Evolutionary conservation across 1,140 invertebrate genomes (phyloP), one percentile per base, ranked within the genome.

Genomic region (Brachionus calyciflorus): DNA sequence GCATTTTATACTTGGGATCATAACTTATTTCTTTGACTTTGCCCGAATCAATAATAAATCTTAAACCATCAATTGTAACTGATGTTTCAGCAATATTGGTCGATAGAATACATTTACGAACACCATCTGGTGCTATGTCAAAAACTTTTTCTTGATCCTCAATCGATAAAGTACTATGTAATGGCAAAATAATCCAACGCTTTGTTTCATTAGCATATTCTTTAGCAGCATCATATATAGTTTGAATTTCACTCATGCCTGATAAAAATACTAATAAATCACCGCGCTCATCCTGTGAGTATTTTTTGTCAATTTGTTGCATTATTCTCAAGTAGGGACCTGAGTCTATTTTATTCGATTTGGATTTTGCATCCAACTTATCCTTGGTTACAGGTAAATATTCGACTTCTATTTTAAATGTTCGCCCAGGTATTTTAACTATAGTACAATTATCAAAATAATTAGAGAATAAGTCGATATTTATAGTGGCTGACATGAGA

Each of bases 41-140:
- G 46, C 87, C 87, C 12, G 94, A 97, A 85, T 99, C 97, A 5
- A 94, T 89, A 1, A 99, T 96, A 87, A 99, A 99, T 81, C 96
- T 87, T 77, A 99, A 92, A 3, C 96, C 96, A 86, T 99, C 96
- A 77, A 99, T 98, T 0, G 97, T 99, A 3, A 99, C 91, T 4
- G 95, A 98, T 0, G 97, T 99, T 87, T 99, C 97, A 0, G 97
- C 96, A 76, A 99, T 98, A 82, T 99, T 99, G n/a, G 96, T 99
- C 0, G 94, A 94, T 1, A 99, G 89, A 78, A 99, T 95, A 83
- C 96, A 98, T 86, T 99, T 99, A 78, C 96, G 87, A 1, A 94
- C 88, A 26, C 94, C 93, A 77, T 94, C 92, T 19, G 94, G 95
- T n/a, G 94, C 89, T 83, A 94, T 93, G 81, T 97, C 93, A 84